Evolutionary conservation across 2,888 invertebrate genomes (phyloP).

Genomic region (Girardia tigrina): DNA sequence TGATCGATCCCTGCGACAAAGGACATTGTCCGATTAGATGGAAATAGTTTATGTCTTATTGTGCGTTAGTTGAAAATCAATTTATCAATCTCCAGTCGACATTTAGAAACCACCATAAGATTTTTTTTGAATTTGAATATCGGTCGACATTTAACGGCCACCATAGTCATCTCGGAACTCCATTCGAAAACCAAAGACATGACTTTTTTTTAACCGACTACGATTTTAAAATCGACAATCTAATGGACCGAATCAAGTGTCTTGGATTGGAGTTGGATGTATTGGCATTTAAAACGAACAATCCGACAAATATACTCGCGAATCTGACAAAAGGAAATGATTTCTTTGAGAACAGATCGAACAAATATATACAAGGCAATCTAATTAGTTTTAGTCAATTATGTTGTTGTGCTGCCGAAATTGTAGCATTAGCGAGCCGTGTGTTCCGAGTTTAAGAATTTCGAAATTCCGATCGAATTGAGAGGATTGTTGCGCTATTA

Average conservation of each 20-base stretch:
- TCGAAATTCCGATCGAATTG: constrained; percentile 59
- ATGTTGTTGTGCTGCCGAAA: constrained; percentile 93
- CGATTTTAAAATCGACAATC: constrained; percentile 47
- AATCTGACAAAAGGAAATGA: constrained; percentile 52
- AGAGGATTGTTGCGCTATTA: constrained; percentile 86
- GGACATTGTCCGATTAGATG: constrained; percentile 97
- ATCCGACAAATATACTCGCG: constrained; percentile 39
- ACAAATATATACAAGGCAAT: constrained; percentile 79
- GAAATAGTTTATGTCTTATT: constrained; percentile 84
- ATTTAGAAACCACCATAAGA: constrained; percentile 40
- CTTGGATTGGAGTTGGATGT: constrained; percentile 40
- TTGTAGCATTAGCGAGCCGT: constrained; percentile 96
- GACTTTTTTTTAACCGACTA: constrained; percentile 43
- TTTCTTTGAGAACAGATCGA: constrained; percentile 45
- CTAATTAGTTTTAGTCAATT: constrained; percentile 97
- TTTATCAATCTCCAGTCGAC: constrained; percentile 41
- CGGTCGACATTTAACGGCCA: constrained; percentile 38
- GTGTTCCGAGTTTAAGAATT: constrained; percentile 56
- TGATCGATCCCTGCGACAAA: constrained; percentile 66
- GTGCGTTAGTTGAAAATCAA: constrained; percentile 42
- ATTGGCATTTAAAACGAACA: constrained; percentile 51
- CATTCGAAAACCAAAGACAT: constrained; percentile 40
- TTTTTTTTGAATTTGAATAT: constrained; percentile 36
- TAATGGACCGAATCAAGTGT: constrained; percentile 45
- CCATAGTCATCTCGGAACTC: constrained; percentile 34